Percentiles rank a stretch among this genome's conserved stretches.
Evolutionary conservation across 2,797 vertebrate species (phyloP).

Genomic region (Podarcis lilfordi): DNA sequence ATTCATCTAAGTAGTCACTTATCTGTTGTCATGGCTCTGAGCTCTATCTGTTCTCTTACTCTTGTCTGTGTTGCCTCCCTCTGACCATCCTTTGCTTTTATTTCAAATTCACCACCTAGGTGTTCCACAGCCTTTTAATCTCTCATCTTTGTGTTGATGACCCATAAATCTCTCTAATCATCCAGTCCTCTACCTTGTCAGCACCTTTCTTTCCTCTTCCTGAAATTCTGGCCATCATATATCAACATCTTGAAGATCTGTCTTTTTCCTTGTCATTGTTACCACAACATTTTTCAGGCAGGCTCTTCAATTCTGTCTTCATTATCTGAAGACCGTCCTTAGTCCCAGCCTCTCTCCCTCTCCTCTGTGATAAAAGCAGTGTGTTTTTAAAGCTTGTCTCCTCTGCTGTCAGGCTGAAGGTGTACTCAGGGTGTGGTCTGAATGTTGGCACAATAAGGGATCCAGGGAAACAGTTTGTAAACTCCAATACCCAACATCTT

Average conservation of each 20-base stretch:
- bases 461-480: no score
- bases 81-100: not conserved
- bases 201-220: not conserved
- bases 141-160: not conserved
- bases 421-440: no score
- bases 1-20: slow-evolving; percentile 2
- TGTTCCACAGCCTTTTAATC: not conserved
- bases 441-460: no score
- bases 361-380: not conserved
- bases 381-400: no score
- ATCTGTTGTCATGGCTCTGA: not conserved
- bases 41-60: not conserved
- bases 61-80: not conserved
- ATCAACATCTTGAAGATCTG: not conserved
- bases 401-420: no score
- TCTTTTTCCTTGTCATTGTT: not conserved
- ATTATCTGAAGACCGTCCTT: not conserved
- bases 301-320: not conserved
- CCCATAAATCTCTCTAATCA: not conserved
- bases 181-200: not conserved
- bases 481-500: no score
- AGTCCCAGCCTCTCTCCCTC: not conserved
- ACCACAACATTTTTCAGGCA: not conserved
- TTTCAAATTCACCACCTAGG: not conserved
- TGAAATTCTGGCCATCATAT: not conserved